Evolutionary conservation across 2,113 vertebrate species (phyloP).

Genomic region (Poecile atricapillus): DNA sequence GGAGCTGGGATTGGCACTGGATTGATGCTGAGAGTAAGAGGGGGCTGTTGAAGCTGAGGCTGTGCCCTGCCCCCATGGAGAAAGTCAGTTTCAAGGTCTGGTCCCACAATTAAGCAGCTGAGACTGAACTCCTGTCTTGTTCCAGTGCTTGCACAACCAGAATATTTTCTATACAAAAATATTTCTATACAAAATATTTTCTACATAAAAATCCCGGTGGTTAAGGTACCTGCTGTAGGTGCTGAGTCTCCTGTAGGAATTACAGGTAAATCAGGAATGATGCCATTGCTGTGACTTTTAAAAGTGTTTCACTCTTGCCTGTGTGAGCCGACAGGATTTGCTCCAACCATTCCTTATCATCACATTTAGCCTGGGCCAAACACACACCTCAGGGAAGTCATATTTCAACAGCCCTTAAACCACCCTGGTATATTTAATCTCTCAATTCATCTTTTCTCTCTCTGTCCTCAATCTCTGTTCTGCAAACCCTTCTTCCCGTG

Average conservation of each 20-base stretch:
- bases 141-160: background rate
- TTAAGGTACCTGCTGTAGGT: background rate
- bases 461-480: background rate
- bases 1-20: background rate
- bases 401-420: constrained; percentile 36
- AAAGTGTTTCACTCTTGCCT: fast-evolving
- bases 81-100: background rate
- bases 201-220: background rate
- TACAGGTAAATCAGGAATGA: background rate
- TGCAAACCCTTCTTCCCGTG: background rate
- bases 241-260: background rate
- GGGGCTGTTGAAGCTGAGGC: background rate
- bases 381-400: background rate
- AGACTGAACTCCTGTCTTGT: background rate
- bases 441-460: constrained; percentile 46
- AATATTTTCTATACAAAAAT: background rate
- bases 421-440: constrained; percentile 12
- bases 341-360: background rate
- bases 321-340: fast-evolving
- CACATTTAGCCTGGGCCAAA: background rate
- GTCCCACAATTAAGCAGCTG: background rate
- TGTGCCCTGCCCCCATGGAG: background rate
- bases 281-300: background rate
- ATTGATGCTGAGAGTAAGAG: background rate
- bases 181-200: background rate